These are phyloP conservation scores for Eupithecia insigniata DNA, from an alignment of 2,888 invertebrate genomes.

Conservation along the genomic window DNA sequence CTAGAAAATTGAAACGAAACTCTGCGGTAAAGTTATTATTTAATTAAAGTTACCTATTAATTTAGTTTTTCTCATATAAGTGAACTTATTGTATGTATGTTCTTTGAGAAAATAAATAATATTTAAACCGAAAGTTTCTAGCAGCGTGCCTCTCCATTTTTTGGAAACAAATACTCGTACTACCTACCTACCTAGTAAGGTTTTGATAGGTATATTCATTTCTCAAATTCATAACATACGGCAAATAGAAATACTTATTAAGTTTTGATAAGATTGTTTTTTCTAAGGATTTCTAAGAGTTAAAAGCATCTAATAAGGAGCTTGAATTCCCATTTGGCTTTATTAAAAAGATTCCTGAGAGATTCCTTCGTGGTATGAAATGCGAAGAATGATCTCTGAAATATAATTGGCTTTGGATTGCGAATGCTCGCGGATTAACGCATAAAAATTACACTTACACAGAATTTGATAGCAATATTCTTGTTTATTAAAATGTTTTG, in stretches of 20 bases:
- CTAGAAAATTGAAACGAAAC: constrained; percentile 16
- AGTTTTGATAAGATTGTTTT: neutral
- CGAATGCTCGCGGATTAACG: neutral
- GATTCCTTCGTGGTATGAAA: neutral
- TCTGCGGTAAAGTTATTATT: constrained; percentile 2
- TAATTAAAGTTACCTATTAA: too few relatives aligned
- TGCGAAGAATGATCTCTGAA: neutral
- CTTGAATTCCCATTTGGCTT: constrained; percentile 5
- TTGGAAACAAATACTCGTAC: neutral
- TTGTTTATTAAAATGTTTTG: neutral
- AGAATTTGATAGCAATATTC: neutral
- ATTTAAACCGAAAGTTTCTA: too few relatives aligned
- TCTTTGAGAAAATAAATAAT: too few relatives aligned
- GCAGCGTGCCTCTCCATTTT: neutral
- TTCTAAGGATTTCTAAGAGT: neutral
- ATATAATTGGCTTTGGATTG: neutral
- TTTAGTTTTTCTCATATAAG: too few relatives aligned
- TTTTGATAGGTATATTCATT: neutral
- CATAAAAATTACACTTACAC: neutral
- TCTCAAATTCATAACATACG: neutral
- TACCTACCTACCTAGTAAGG: neutral
- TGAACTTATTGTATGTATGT: too few relatives aligned
- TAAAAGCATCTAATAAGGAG: constrained; percentile 4
- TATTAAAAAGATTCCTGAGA: constrained; percentile 7
- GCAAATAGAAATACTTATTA: neutral